Percentiles rank a stretch among this genome's conserved stretches.
These are phyloP conservation scores for Siniperca obscura DNA, from an alignment of 2,797 vertebrate species.

Conservation along the genomic window DNA sequence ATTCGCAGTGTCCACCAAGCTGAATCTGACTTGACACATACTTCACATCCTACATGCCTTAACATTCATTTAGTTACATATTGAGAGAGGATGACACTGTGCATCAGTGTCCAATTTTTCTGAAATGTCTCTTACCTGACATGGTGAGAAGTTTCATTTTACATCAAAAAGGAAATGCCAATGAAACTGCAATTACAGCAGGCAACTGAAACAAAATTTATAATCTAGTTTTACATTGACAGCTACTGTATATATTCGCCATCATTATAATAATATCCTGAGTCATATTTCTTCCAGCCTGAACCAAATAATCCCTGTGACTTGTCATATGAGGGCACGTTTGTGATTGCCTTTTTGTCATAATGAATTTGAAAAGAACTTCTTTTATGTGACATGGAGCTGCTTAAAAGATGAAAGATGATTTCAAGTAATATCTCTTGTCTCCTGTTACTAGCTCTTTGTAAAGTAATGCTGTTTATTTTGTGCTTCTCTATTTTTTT, in stretches of 20 bases:
- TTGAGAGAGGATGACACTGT: constrained; percentile 25
- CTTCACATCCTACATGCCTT: constrained; percentile 36
- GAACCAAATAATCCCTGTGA: constrained; percentile 18
- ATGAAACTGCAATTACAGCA: not conserved
- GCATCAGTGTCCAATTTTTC: not conserved
- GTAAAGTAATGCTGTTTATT: constrained; percentile 16
- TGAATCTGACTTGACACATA: constrained; percentile 38
- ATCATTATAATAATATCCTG: constrained; percentile 11
- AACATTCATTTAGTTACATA: constrained; percentile 30
- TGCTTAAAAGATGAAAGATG: constrained; percentile 47
- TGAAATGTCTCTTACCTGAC: not conserved
- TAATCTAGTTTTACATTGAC: constrained; percentile 9
- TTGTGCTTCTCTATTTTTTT: not conserved
- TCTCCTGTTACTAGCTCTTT: constrained; percentile 10
- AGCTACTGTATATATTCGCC: not conserved
- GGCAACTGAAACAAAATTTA: not conserved
- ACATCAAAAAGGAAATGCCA: constrained; percentile 1
- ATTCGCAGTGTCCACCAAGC: not conserved
- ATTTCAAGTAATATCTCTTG: constrained; percentile 8
- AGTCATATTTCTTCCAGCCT: constrained; percentile 9
- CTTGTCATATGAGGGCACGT: constrained; percentile 1
- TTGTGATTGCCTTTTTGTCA: constrained; percentile 31
- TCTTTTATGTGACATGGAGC: constrained; percentile 21
- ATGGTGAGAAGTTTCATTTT: not conserved
- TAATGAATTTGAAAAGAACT: constrained; percentile 33